A percentile compares a stretch with the other conserved stretches of the same genome.
These are phyloP conservation scores for Cybosia mesomella DNA, from an alignment of 2,888 invertebrate species.

Conservation along the genomic window DNA sequence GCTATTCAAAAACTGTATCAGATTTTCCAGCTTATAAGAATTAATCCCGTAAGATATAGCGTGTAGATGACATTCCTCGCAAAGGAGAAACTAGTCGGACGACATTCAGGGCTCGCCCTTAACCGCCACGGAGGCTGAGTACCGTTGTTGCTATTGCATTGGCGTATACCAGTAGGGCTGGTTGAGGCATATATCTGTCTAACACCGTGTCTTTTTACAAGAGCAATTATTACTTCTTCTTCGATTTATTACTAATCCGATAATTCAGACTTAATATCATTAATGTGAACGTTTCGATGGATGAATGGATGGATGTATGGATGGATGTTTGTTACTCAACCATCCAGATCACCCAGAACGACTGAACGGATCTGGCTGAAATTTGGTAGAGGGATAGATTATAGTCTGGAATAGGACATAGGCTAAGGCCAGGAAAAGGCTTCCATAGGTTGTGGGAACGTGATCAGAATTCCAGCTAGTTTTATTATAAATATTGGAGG, in stretches of 20 bases:
- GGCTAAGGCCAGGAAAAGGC: too few relatives aligned
- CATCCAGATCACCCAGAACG: too few relatives aligned
- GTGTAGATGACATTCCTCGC: slow-evolving; percentile 79
- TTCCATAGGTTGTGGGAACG: too few relatives aligned
- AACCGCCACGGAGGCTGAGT: slow-evolving; percentile 66
- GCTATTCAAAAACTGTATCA: neutral
- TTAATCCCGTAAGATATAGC: slow-evolving; percentile 57
- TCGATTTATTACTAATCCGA: neutral
- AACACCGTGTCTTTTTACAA: neutral
- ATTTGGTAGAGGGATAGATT: too few relatives aligned
- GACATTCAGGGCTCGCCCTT: slow-evolving; percentile 81
- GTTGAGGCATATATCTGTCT: slow-evolving; percentile 15
- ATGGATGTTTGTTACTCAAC: too few relatives aligned
- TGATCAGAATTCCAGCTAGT: too few relatives aligned
- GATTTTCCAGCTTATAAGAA: slow-evolving; percentile 30
- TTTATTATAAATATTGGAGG: too few relatives aligned
- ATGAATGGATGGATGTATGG: too few relatives aligned
- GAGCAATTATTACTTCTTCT: neutral
- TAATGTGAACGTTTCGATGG: too few relatives aligned
- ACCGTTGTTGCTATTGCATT: slow-evolving; percentile 70
- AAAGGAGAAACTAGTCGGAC: slow-evolving; percentile 80
- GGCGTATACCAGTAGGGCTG: slow-evolving; percentile 57
- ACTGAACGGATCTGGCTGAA: too few relatives aligned
- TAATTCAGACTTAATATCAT: too few relatives aligned
- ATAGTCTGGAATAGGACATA: too few relatives aligned